These are phyloP conservation scores for Epinotia ramella DNA, from an alignment of 2,888 invertebrate species.

Conservation along the genomic window DNA sequence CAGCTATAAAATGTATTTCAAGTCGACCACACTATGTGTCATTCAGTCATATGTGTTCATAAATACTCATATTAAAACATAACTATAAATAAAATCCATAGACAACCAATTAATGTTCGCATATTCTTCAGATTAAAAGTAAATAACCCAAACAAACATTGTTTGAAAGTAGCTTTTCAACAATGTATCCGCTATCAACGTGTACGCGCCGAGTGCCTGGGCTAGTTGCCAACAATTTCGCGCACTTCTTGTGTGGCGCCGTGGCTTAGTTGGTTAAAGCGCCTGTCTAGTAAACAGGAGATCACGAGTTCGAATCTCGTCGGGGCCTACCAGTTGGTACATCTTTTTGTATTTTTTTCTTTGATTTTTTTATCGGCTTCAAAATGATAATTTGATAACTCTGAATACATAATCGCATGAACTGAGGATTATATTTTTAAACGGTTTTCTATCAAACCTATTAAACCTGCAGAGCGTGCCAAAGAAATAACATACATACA, in stretches of 20 bases:
- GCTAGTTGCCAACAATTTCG: conserved; percentile 35
- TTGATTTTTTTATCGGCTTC: background rate
- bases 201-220: background rate
- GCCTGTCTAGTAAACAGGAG: conserved; percentile 91
- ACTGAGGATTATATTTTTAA: background rate
- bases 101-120: background rate
- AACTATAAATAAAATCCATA: background rate
- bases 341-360: conserved; percentile 27
- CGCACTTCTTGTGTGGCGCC: conserved; percentile 74
- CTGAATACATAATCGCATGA: background rate
- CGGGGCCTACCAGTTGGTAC: conserved; percentile 82
- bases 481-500: too few relatives aligned
- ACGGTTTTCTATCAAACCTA: too few relatives aligned
- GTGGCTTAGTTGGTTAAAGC: conserved; percentile 91
- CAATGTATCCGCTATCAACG: conserved; percentile 1
- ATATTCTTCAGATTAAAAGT: background rate
- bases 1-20: background rate
- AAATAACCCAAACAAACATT: background rate
- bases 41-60: background rate
- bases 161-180: background rate
- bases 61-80: background rate
- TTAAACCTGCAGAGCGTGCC: too few relatives aligned
- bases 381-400: too few relatives aligned
- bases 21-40: background rate
- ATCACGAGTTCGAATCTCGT: conserved; percentile 91